Base-by-base conservation (phyloP, 2,113 vertebrate genomes). In the Oncorhynchus masou region DNA sequence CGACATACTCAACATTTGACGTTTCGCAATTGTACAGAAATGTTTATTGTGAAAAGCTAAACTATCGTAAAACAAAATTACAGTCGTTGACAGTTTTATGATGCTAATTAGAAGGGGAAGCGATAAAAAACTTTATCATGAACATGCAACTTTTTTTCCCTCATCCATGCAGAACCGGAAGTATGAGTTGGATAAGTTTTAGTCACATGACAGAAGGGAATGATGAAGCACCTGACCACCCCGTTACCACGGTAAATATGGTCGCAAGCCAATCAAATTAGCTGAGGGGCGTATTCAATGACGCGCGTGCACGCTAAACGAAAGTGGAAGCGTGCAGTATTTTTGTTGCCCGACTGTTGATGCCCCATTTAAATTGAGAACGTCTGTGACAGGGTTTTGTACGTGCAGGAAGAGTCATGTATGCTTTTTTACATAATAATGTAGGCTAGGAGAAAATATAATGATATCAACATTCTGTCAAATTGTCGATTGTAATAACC, bases 141-240 rank as follows among this genome's bases (percentile, higher is more conserved):
- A 70, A 81, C 57, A 76, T 69, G 71, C n/a, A 86, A 88, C 79
- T 83, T 82, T 79, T 80, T 80, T 81, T 57, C 57, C 27, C 85
- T 91, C 9, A 79, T 89, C 73, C 86, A 90, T 90, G 84, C 91
- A 88, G 85, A 68, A 87, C 85, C 94, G 94, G 94, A 94, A 93
- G 91, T 91, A 80, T 87, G 88, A 93, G 91, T 68, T 91, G 88
- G 89, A 91, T 84, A 88, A 91, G 82, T 83, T 60, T 39, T 76
- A 68, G 86, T 93, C 92, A 93, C 91, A 90, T 94, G 93, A 93
- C 91, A 79, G 39, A 74, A 1, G 76, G 77, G 67, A 70, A 70
- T 1, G 87, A 51, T 0, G 57, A 68, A 20, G 16, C 16, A 12
- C 0, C 2, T 54, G 51, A 54, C 51, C 51, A 1, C 15, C 19